phyloP scores from a whole-genome alignment of 2,797 vertebrate genomes.

The Karalla daura region DNA sequence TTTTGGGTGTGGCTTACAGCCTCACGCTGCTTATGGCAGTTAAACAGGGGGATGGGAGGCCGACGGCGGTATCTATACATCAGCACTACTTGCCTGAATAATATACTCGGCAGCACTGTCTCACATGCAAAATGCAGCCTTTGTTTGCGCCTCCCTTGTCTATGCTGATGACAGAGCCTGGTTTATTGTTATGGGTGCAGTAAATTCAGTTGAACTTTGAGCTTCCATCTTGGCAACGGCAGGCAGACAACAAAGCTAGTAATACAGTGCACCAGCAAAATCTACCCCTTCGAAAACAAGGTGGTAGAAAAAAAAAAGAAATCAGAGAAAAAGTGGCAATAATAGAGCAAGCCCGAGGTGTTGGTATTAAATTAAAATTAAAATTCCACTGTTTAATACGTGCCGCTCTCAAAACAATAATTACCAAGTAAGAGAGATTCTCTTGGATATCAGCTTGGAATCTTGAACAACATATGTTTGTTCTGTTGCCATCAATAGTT shows the following conservation, averaged over 20 bases:
- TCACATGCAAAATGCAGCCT: slow-evolving; percentile 72
- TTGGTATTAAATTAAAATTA: not conserved
- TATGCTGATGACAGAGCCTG: slow-evolving; percentile 52
- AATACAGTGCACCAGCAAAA: slow-evolving; percentile 28
- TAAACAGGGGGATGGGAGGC: slow-evolving; percentile 67
- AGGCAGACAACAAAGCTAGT: slow-evolving; percentile 41
- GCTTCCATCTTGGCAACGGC: slow-evolving; percentile 64
- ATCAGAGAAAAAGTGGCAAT: not conserved
- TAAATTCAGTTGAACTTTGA: slow-evolving; percentile 83
- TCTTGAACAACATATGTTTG: not conserved
- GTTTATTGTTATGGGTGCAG: slow-evolving; percentile 75
- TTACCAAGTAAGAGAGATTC: not conserved
- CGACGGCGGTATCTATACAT: slow-evolving; percentile 71
- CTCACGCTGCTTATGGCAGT: slow-evolving; percentile 58
- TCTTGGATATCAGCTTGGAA: not conserved
- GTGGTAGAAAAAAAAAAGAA: slow-evolving; percentile 6
- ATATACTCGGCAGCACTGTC: slow-evolving; percentile 59
- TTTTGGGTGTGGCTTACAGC: slow-evolving; percentile 73
- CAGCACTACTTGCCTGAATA: slow-evolving; percentile 64
- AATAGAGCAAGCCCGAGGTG: not conserved
- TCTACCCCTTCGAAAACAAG: not conserved
- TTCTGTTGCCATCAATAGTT: not conserved
- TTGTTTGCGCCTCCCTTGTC: slow-evolving; percentile 71
- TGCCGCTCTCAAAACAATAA: not conserved
- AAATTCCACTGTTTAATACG: not conserved